Conservation (phyloP, 2,888 invertebrate genomes). For the Polietes domitor region DNA sequence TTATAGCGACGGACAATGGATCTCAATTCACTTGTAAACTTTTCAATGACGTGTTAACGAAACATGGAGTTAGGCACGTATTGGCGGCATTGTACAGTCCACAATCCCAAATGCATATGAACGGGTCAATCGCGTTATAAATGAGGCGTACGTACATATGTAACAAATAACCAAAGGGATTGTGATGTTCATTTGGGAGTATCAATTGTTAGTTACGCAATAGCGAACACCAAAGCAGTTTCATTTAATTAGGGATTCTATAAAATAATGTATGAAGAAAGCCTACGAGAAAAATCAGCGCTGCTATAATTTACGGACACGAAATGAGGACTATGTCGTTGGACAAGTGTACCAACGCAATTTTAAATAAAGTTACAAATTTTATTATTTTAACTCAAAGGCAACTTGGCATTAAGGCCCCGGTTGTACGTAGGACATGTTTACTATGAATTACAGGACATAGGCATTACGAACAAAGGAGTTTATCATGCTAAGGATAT, state of each 20-base stretch:
- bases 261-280: background rate
- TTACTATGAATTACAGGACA: background rate
- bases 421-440: background rate
- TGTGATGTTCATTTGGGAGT: background rate
- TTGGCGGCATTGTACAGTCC: constrained; percentile 55
- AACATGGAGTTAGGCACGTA: constrained; percentile 20
- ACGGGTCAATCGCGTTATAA: constrained; percentile 24
- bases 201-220: constrained; percentile 44
- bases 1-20: constrained; percentile 51
- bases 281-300: background rate
- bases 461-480: background rate
- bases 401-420: background rate
- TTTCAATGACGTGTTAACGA: background rate
- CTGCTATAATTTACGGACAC: background rate
- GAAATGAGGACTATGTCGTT: background rate
- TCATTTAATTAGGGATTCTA: background rate
- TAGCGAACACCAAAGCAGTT: constrained; percentile 30
- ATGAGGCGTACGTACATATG: too few relatives aligned
- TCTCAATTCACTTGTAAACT: constrained; percentile 45
- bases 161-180: background rate
- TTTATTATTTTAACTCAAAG: background rate
- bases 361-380: background rate
- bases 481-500: background rate
- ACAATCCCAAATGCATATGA: constrained; percentile 53
- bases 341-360: background rate